A percentile compares a stretch with the other conserved stretches of the same genome.
Conservation (phyloP, 2,888 invertebrate genomes). For the Drosophila eohydei region DNA sequence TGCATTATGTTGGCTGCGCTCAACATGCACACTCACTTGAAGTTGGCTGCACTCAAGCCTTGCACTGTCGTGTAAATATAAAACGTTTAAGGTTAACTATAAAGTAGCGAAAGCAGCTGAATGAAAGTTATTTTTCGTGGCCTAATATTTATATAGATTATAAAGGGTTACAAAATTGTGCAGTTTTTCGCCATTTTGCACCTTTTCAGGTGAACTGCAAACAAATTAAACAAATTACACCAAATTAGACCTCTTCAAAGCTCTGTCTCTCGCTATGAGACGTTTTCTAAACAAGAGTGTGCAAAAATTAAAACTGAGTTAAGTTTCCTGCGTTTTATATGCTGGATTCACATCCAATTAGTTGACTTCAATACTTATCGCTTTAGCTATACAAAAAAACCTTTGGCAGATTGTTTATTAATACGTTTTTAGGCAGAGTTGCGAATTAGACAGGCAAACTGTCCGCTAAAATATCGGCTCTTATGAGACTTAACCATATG, state of each 20-base stretch:
- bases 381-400: background rate
- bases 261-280: background rate
- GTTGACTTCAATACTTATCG: background rate
- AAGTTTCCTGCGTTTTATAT: background rate
- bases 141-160: background rate
- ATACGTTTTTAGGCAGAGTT: background rate
- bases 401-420: background rate
- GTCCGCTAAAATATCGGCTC: too few relatives aligned
- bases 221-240: background rate
- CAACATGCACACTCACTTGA: background rate
- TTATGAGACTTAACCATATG: background rate
- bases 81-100: too few relatives aligned
- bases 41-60: constrained; percentile 7
- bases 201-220: too few relatives aligned
- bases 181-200: too few relatives aligned
- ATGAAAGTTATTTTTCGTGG: background rate
- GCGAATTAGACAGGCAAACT: background rate
- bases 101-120: background rate
- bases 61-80: background rate
- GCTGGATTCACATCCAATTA: background rate
- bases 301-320: background rate
- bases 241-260: background rate
- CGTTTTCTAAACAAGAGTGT: too few relatives aligned
- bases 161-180: too few relatives aligned
- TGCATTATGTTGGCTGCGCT: constrained; percentile 31